Percentiles rank a stretch among this genome's conserved stretches.
These are phyloP conservation scores for Streptopelia turtur DNA, from an alignment of 2,797 vertebrate species.

Conservation along the genomic window DNA sequence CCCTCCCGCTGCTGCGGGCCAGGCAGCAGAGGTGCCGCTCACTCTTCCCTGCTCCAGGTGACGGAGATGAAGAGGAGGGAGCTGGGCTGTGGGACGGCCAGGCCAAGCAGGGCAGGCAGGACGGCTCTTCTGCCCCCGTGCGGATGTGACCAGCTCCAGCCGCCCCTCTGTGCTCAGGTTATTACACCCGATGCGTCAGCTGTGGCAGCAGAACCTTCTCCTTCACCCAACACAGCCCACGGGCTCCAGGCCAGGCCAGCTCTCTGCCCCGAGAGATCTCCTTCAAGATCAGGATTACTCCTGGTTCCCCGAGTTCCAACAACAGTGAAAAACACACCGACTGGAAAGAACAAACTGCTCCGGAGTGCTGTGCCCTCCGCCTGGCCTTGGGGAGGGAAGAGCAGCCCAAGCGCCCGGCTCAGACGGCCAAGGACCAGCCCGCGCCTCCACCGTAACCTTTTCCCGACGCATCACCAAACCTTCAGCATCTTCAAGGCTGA, in stretches of 20 bases:
- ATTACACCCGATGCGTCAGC: background rate
- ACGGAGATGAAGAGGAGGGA: background rate
- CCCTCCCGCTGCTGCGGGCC: background rate
- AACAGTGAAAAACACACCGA: background rate
- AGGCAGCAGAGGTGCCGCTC: rapidly evolving
- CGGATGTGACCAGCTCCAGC: background rate
- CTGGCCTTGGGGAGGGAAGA: background rate
- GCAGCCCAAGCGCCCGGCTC: rapidly evolving
- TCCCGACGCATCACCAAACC: background rate
- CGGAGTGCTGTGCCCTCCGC: background rate
- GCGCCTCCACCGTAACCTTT: rapidly evolving
- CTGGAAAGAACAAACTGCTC: background rate
- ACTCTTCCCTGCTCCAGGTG: background rate
- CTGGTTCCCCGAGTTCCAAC: background rate
- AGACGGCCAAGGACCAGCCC: background rate
- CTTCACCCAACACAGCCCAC: background rate
- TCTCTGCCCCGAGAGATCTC: background rate
- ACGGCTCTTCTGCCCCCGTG: background rate
- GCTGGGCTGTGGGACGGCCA: background rate
- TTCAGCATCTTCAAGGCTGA: background rate
- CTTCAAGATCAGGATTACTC: background rate
- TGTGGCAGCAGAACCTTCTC: background rate
- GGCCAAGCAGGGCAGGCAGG: background rate
- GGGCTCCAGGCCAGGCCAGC: background rate
- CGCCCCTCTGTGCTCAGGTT: background rate